Evolutionary conservation across 2,888 invertebrate genomes (phyloP), one percentile per base, ranked within the genome.

Genomic region (Metellina segmentata): DNA sequence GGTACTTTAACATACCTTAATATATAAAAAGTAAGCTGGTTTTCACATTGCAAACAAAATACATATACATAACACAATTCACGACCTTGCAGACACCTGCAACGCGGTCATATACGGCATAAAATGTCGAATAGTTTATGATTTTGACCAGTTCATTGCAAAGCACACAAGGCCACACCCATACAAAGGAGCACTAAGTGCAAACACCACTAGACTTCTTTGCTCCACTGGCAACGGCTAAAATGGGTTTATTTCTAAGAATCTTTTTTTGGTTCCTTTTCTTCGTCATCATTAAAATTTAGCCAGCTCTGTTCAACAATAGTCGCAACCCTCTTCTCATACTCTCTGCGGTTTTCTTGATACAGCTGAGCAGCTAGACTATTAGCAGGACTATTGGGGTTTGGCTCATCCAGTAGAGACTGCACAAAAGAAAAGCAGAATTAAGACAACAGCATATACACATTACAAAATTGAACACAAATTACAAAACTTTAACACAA

Each of bases 381-480:
- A 94, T 96, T 96, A 48, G 96, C 96, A 53, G 96, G 96, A 92
- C 95, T 95, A 94, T 96, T 96, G 8, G 96, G 96, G 94, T 96
- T 96, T 6, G 96, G 96, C 94, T 96, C 96, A 94, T 96, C 96
- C 89, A 96, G 94, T 93, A 96, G 94, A 11, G 96, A 96, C 95
- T 96, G 95, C 89, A 93, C 48, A 49, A 79, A 53, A 20, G 78
- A 20, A 7, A 79, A 81, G 61, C 4, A 70, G 4, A 34, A 77
- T 51, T 9, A 34, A 77, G 11, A 8, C 19, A 1, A 16, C 6
- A 19, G 7, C 34, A 34, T 0, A 34, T 0, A 20, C 20, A 79
- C 51, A 34, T n/a, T 51, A 16, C 79, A 51, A 7, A 19, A 51
- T 11, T 0, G n/a, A 7, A 70, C 61, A 69, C 16, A 70, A 81